phyloP scores from a whole-genome alignment of 2,113 vertebrate species.

The Ictidomys tridecemlineatus region DNA sequence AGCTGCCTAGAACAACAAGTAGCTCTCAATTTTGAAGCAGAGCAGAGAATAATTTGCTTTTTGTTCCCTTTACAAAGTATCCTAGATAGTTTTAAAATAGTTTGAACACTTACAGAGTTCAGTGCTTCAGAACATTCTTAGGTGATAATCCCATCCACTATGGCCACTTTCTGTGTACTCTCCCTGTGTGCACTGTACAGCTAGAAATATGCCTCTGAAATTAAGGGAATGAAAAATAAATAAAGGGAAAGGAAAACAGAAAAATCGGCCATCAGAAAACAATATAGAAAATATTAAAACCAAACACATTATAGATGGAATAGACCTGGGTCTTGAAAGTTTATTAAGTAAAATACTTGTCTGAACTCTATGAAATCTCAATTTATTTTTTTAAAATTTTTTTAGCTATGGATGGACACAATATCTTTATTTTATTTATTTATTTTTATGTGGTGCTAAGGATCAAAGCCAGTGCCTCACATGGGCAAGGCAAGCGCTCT shows the following conservation, averaged over 20 bases:
- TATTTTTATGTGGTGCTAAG: too few relatives aligned
- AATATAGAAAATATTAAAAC: background rate
- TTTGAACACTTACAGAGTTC: background rate
- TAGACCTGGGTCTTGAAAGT: background rate
- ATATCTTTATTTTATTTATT: too few relatives aligned
- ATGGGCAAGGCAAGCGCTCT: too few relatives aligned
- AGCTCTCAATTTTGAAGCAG: background rate
- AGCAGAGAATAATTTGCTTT: background rate
- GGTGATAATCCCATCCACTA: background rate
- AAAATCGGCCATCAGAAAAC: background rate
- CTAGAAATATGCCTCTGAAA: background rate
- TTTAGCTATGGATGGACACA: too few relatives aligned
- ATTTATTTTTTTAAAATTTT: too few relatives aligned
- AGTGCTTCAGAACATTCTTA: background rate
- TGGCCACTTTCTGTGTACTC: background rate
- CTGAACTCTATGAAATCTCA: background rate
- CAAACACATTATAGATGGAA: background rate
- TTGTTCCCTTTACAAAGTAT: background rate
- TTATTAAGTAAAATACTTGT: background rate
- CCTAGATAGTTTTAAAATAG: slow-evolving; percentile 3
- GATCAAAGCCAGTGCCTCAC: too few relatives aligned
- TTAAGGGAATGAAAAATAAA: background rate
- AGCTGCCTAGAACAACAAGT: background rate
- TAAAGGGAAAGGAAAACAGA: background rate
- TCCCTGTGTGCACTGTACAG: background rate